Evolutionary conservation across 2,113 vertebrate genomes (phyloP).

Genomic region (Malaclemys terrapin): DNA sequence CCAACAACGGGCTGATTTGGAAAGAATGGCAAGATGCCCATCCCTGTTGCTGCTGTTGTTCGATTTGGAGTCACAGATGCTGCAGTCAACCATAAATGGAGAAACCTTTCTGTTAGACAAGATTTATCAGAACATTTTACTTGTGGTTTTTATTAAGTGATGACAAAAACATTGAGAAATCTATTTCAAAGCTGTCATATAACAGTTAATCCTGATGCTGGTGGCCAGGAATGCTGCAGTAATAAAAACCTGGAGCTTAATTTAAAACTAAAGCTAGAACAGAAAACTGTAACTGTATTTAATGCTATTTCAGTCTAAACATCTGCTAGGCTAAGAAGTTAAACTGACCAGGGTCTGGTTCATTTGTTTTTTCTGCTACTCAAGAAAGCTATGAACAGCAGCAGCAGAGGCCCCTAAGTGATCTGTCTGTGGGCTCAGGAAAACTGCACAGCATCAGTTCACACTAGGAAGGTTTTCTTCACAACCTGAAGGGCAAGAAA

Average conservation of each 20-base stretch:
- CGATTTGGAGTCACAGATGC: slow-evolving; percentile 78
- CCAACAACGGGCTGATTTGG: slow-evolving; percentile 78
- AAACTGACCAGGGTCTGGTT: neutral
- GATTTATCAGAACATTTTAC: neutral
- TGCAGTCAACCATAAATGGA: slow-evolving; percentile 74
- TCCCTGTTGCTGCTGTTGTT: slow-evolving; percentile 73
- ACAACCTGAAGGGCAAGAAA: neutral
- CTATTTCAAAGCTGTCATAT: neutral
- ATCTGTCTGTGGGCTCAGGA: neutral
- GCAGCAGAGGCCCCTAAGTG: neutral
- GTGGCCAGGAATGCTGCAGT: neutral
- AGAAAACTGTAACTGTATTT: neutral
- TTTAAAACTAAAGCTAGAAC: neutral
- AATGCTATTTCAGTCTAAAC: neutral
- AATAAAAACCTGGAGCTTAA: neutral
- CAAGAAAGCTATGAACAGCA: neutral
- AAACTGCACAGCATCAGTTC: neutral
- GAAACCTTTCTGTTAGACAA: slow-evolving; percentile 22
- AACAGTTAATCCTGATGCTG: neutral
- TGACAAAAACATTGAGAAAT: neutral
- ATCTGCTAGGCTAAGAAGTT: neutral
- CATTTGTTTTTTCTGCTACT: neutral
- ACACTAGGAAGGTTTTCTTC: neutral
- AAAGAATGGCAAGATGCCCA: slow-evolving; percentile 86
- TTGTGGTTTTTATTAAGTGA: neutral